Conservation (phyloP, 2,888 invertebrate species). For the Nymphalis c-album region DNA sequence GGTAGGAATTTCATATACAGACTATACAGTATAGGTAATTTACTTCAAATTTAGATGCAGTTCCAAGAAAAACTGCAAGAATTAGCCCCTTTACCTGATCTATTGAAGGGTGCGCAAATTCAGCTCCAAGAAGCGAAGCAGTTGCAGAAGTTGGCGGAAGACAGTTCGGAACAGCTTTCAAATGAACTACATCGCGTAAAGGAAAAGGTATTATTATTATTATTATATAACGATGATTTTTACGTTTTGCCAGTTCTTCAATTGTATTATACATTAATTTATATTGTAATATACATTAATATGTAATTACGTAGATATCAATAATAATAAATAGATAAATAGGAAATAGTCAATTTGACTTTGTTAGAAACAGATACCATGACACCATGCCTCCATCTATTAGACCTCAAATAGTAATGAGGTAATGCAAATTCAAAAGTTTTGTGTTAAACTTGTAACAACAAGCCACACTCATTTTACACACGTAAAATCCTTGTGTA, state of each 20-base stretch:
- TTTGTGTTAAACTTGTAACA: no score
- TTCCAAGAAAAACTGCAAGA: constrained; percentile 74
- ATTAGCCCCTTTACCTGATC: constrained; percentile 66
- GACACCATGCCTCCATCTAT: no score
- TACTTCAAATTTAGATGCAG: constrained; percentile 56
- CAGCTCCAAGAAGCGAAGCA: constrained; percentile 71
- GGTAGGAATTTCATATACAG: no score
- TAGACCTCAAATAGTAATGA: no score
- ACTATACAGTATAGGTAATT: not conserved
- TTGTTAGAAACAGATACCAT: no score
- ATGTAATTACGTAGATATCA: not conserved
- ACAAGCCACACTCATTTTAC: no score
- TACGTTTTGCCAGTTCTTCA: not conserved
- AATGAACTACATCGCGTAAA: constrained; percentile 63
- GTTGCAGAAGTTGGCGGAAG: constrained; percentile 67
- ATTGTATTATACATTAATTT: no score
- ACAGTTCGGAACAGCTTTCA: constrained; percentile 61
- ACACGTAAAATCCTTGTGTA: no score
- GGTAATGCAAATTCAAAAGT: no score
- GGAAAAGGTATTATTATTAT: constrained; percentile 60
- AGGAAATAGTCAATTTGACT: no score
- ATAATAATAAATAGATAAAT: no score
- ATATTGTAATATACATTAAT: not conserved
- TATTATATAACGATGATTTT: not conserved
- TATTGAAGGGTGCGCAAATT: constrained; percentile 69